phyloP scores from a whole-genome alignment of 2,113 vertebrate genomes.

The Eidolon helvum region DNA sequence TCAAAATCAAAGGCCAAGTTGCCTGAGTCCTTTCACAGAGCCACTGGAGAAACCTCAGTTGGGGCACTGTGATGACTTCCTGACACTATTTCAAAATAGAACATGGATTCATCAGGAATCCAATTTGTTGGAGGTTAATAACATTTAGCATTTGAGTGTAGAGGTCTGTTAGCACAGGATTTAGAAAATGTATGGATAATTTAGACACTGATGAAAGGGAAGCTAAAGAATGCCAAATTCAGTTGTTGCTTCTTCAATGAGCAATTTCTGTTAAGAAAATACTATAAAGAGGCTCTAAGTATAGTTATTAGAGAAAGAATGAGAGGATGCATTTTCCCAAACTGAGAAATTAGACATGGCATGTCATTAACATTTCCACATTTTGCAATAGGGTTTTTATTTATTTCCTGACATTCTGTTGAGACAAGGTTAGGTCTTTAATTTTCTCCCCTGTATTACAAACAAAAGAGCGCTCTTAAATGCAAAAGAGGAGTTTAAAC shows the following conservation, averaged over 20 bases:
- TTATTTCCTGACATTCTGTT: constrained; percentile 50
- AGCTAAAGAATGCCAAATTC: constrained; percentile 35
- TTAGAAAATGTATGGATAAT: constrained; percentile 63
- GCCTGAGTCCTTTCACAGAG: not conserved
- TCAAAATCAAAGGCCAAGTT: not conserved
- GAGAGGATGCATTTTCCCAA: not conserved
- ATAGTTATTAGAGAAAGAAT: constrained; percentile 8
- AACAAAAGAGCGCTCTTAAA: not conserved
- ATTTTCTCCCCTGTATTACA: constrained; percentile 25
- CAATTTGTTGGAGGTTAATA: constrained; percentile 73
- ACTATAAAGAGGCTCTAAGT: not conserved
- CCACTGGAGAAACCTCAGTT: not conserved
- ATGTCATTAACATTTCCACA: constrained; percentile 53
- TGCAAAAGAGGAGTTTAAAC: not conserved
- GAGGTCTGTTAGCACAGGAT: constrained; percentile 31
- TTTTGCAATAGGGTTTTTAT: constrained; percentile 50
- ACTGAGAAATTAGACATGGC: not conserved
- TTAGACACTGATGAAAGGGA: constrained; percentile 48
- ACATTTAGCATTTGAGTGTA: constrained; percentile 65
- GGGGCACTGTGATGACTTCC: not conserved
- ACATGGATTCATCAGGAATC: constrained; percentile 59
- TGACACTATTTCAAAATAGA: constrained; percentile 44
- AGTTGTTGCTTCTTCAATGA: constrained; percentile 29
- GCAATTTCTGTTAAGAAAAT: constrained; percentile 35
- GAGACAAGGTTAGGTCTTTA: constrained; percentile 39